Percentiles rank a stretch among this genome's conserved stretches.
Evolutionary conservation across 2,797 vertebrate species (phyloP).

Genomic region (Meriones psammophilus): DNA sequence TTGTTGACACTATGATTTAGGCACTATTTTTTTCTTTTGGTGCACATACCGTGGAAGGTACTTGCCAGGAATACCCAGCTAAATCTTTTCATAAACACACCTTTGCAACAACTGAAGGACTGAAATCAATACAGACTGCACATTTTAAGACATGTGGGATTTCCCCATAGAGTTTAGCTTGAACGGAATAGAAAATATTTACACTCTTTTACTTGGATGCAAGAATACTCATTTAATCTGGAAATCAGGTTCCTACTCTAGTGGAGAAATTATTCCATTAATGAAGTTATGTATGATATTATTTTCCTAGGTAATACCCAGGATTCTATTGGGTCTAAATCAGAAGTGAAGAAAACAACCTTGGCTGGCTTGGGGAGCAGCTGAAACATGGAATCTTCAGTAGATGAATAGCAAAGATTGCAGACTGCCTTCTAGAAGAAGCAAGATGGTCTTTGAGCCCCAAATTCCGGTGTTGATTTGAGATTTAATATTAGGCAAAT

Average conservation of each 20-base stretch:
- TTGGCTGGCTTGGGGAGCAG: not conserved
- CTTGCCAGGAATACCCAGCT: not conserved
- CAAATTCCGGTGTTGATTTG: not conserved
- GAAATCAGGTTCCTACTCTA: not conserved
- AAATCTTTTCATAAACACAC: not conserved
- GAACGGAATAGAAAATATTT: not conserved
- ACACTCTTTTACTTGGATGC: not conserved
- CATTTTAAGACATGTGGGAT: not conserved
- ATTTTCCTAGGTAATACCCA: not conserved
- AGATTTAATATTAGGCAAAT: not conserved
- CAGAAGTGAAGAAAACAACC: not conserved
- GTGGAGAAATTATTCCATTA: not conserved
- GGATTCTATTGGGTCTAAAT: not conserved
- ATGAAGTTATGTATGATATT: not conserved
- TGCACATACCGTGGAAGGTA: not conserved
- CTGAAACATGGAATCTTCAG: not conserved
- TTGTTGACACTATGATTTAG: not conserved
- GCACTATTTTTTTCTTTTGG: not conserved
- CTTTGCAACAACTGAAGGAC: not conserved
- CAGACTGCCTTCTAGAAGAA: constrained; percentile 10
- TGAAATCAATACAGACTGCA: not conserved
- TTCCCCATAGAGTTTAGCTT: not conserved
- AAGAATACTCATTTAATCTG: not conserved
- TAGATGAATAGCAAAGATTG: not conserved
- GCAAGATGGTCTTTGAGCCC: not conserved